A percentile compares a stretch with the other conserved stretches of the same genome.
Conservation (phyloP, 2,797 vertebrate species). For the Lerista edwardsae region DNA sequence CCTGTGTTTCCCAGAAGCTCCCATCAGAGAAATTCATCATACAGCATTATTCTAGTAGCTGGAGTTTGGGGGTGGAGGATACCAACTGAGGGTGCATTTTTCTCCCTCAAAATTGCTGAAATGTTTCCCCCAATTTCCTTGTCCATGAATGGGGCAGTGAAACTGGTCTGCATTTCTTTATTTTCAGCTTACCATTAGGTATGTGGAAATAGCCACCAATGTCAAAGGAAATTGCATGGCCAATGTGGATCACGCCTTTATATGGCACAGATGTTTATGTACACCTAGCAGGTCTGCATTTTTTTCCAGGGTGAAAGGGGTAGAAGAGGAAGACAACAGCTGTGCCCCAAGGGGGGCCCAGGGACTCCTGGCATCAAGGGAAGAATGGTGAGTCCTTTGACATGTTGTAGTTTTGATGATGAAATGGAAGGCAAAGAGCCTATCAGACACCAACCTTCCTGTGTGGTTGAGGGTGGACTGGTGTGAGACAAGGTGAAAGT, state of each 20-base stretch:
- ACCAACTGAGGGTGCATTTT: too few relatives aligned
- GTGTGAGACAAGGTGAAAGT: background rate
- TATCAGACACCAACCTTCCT: background rate
- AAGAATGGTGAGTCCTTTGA: constrained; percentile 73
- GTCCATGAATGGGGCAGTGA: too few relatives aligned
- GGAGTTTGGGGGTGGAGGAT: too few relatives aligned
- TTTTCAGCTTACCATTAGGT: too few relatives aligned
- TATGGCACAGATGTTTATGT: background rate
- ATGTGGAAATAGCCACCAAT: too few relatives aligned
- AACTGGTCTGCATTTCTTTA: too few relatives aligned
- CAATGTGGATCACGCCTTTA: background rate
- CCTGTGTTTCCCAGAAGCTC: too few relatives aligned
- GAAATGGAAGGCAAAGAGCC: accelerated
- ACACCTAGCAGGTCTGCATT: background rate
- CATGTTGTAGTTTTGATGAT: background rate
- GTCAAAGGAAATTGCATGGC: too few relatives aligned
- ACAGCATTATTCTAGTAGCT: too few relatives aligned
- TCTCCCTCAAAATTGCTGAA: too few relatives aligned
- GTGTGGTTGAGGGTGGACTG: background rate
- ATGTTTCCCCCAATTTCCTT: too few relatives aligned
- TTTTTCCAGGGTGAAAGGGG: constrained; percentile 81
- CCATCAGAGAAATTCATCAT: background rate
- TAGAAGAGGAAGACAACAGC: constrained; percentile 79
- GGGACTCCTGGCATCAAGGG: constrained; percentile 82
- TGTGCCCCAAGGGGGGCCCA: constrained; percentile 76